Evolutionary conservation across 2,113 vertebrate species (phyloP).

Genomic region (Pelmatolapia mariae): DNA sequence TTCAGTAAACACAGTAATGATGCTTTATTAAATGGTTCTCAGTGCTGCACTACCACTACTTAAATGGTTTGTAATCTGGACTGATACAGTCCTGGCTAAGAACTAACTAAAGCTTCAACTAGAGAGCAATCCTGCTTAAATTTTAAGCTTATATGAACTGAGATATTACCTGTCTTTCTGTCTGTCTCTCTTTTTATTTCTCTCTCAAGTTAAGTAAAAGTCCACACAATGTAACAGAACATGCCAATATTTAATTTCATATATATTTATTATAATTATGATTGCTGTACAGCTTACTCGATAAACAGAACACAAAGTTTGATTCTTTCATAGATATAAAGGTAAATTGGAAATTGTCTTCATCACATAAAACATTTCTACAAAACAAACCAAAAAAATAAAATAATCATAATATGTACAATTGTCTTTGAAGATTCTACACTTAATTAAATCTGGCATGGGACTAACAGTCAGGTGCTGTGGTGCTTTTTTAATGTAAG

Average conservation of each 20-base stretch:
- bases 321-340: not conserved
- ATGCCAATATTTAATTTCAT: not conserved
- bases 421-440: not conserved
- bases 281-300: not conserved
- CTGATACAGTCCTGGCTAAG: not conserved
- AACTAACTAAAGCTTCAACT: not conserved
- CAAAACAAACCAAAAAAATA: not conserved
- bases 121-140: not conserved
- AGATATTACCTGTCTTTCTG: not conserved
- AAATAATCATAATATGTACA: not conserved
- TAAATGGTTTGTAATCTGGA: not conserved
- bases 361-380: not conserved
- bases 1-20: not conserved
- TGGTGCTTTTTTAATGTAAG: not conserved
- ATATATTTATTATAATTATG: not conserved
- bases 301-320: not conserved
- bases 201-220: not conserved
- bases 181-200: not conserved
- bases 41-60: not conserved
- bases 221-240: not conserved
- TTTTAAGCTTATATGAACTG: not conserved
- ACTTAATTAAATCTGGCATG: not conserved
- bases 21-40: not conserved
- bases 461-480: not conserved
- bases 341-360: not conserved